phyloP scores from a whole-genome alignment of 1,140 invertebrate genomes.

The Aphaenogaster floridana region DNA sequence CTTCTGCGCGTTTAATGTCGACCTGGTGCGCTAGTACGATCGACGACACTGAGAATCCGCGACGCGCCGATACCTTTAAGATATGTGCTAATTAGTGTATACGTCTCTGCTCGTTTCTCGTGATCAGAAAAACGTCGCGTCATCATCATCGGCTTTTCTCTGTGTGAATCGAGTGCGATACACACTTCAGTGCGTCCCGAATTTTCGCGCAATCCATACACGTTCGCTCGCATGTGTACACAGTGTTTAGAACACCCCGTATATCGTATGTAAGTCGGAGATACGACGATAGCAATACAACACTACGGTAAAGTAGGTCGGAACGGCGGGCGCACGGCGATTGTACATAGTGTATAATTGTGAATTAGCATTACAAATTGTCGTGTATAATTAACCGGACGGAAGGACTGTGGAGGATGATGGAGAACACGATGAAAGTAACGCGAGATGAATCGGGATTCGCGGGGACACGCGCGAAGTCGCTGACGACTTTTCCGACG shows the following conservation, averaged over 20 bases:
- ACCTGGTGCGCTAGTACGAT: not conserved
- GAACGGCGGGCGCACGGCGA: constrained; percentile 6
- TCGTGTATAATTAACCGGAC: constrained; percentile 68
- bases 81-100: constrained; percentile 38
- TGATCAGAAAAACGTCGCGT: constrained; percentile 10
- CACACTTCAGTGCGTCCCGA: constrained; percentile 20
- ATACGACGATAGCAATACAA: constrained; percentile 67
- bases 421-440: constrained; percentile 73
- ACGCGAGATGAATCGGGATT: constrained; percentile 13
- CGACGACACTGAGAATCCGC: not conserved
- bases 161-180: constrained; percentile 30
- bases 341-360: constrained; percentile 78
- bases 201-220: constrained; percentile 40
- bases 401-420: not conserved
- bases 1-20: constrained; percentile 23
- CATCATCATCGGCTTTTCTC: constrained; percentile 12
- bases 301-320: constrained; percentile 53
- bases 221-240: constrained; percentile 37
- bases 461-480: not conserved
- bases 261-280: constrained; percentile 42
- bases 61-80: not conserved
- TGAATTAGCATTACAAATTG: constrained; percentile 71
- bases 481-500: not conserved
- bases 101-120: constrained; percentile 21
- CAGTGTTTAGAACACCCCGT: constrained; percentile 51